Evolutionary conservation across 2,888 invertebrate species (phyloP).

Genomic region (Leptogaster cylindrica): DNA sequence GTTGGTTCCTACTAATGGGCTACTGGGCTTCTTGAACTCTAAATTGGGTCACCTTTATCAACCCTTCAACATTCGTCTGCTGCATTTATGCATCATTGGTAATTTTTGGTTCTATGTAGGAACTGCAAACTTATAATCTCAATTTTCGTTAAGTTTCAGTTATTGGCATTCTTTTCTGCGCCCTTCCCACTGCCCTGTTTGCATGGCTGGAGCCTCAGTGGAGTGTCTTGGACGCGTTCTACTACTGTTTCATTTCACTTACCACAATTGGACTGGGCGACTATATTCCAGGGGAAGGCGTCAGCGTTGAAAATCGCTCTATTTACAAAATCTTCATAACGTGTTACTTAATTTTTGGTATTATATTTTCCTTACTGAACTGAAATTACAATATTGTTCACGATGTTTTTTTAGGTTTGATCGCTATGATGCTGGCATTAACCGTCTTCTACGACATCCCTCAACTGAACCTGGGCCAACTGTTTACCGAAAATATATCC

Average conservation of each 20-base stretch:
- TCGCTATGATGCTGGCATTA: conserved; percentile 82
- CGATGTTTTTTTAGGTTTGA: conserved; percentile 68
- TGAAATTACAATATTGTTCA: neutral
- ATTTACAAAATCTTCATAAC: conserved; percentile 84
- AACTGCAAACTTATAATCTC: no score
- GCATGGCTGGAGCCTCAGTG: conserved; percentile 78
- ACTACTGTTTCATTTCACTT: conserved; percentile 89
- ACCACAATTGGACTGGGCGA: conserved; percentile 90
- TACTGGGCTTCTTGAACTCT: conserved; percentile 73
- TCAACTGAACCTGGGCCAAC: conserved; percentile 80
- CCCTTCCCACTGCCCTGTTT: conserved; percentile 79
- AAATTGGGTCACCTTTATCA: conserved; percentile 75
- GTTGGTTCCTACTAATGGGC: conserved; percentile 74
- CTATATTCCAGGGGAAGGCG: conserved; percentile 80
- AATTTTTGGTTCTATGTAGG: no score
- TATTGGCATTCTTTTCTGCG: conserved; percentile 69
- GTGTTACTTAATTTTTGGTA: conserved; percentile 65
- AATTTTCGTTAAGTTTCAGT: conserved; percentile 63
- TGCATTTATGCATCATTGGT: conserved; percentile 77
- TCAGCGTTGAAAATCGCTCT: conserved; percentile 76
- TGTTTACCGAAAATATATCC: conserved; percentile 72
- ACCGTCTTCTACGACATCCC: conserved; percentile 89
- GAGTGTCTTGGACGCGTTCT: conserved; percentile 86
- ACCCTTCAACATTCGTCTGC: conserved; percentile 76
- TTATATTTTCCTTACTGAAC: neutral